Conservation (phyloP, 1,140 invertebrate genomes). For the Drosophila subobscura region DNA sequence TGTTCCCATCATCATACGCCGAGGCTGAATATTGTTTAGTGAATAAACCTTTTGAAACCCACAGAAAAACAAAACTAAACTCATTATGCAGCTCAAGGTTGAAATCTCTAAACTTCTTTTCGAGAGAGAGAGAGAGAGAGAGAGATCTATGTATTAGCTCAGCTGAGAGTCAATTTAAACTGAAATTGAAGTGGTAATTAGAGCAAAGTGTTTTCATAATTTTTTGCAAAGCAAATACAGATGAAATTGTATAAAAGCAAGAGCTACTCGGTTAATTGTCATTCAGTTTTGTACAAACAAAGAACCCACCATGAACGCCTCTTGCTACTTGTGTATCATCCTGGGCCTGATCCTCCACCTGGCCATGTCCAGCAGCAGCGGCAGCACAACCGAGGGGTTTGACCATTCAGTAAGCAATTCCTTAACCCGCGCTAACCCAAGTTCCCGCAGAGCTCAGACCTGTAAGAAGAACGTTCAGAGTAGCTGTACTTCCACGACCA, state of each 20-base stretch:
- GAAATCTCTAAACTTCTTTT: background rate
- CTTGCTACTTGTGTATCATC: constrained; percentile 5
- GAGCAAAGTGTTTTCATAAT: constrained; percentile 13
- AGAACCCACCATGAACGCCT: constrained; percentile 16
- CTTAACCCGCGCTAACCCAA: constrained; percentile 9
- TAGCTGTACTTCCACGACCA: constrained; percentile 1
- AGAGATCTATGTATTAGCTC: constrained; percentile 17
- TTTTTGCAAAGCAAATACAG: constrained; percentile 35
- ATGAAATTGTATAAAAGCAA: constrained; percentile 30
- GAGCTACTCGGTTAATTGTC: too few relatives aligned
- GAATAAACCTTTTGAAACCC: background rate
- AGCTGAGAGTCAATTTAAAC: constrained; percentile 9
- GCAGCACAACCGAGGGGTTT: constrained; percentile 9
- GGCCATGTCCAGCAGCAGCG: background rate
- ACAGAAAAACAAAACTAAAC: constrained; percentile 2
- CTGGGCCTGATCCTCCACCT: constrained; percentile 19
- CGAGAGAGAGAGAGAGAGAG: too few relatives aligned
- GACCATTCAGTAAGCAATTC: background rate
- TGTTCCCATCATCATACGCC: constrained; percentile 47
- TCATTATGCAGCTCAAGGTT: constrained; percentile 11
- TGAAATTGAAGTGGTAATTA: constrained; percentile 8
- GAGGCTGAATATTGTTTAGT: constrained; percentile 17
- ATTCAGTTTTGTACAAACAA: background rate
- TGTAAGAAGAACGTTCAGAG: constrained; percentile 10
- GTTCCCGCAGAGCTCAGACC: constrained; percentile 14